phyloP scores from a whole-genome alignment of 2,888 invertebrate genomes.

The Furcula furcula region DNA sequence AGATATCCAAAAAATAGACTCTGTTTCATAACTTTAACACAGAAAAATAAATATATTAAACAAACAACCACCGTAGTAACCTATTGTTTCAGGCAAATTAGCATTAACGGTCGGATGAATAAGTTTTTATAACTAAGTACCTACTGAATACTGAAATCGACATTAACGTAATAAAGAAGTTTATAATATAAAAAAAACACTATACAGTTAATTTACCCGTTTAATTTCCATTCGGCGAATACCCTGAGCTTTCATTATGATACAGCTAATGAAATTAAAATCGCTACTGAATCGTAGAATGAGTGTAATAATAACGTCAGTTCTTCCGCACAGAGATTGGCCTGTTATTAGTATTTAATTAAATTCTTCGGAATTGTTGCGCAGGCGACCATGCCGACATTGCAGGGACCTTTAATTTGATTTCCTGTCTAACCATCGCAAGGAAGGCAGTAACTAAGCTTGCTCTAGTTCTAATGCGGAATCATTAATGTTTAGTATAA shows the following conservation, averaged over 20 bases:
- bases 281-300: conserved; percentile 14
- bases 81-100: too few relatives aligned
- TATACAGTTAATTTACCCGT: neutral
- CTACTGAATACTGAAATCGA: too few relatives aligned
- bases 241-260: conserved; percentile 5
- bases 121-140: too few relatives aligned
- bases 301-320: conserved; percentile 19
- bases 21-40: too few relatives aligned
- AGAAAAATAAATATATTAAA: too few relatives aligned
- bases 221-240: conserved; percentile 4
- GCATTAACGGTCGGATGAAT: too few relatives aligned
- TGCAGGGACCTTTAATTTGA: conserved; percentile 40
- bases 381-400: conserved; percentile 22
- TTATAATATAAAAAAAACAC: neutral
- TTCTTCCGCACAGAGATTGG: conserved; percentile 18
- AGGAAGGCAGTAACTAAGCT: too few relatives aligned
- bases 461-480: too few relatives aligned
- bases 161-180: conserved; percentile 5
- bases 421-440: too few relatives aligned
- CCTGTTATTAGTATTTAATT: conserved; percentile 38
- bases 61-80: too few relatives aligned
- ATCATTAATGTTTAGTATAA: too few relatives aligned
- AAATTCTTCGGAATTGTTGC: conserved; percentile 35
- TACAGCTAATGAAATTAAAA: conserved; percentile 21
- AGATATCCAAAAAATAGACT: too few relatives aligned